These are phyloP conservation scores for Neotragus moschatus DNA, from an alignment of 2,113 vertebrate genomes.

Conservation along the genomic window DNA sequence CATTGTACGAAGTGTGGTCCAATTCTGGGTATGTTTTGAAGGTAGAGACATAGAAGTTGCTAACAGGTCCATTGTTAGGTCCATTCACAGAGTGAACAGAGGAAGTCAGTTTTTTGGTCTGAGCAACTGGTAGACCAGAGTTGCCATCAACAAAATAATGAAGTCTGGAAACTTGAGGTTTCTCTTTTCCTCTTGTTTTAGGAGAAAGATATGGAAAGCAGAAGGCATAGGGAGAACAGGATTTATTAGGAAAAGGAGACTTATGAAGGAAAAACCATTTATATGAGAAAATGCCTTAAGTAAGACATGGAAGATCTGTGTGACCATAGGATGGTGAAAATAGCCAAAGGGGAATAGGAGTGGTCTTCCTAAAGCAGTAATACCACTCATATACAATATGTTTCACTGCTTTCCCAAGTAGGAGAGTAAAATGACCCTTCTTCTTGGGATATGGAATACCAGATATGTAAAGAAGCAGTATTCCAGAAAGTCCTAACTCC, in stretches of 20 bases:
- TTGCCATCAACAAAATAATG: neutral
- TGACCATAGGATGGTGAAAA: neutral
- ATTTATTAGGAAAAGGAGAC: neutral
- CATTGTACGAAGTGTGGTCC: neutral
- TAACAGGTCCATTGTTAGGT: neutral
- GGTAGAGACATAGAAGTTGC: neutral
- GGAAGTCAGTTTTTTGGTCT: neutral
- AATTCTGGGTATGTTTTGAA: neutral
- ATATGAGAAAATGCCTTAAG: neutral
- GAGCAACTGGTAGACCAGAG: neutral
- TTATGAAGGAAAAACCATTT: neutral
- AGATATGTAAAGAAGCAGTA: neutral
- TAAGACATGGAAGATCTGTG: neutral
- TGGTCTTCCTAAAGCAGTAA: neutral
- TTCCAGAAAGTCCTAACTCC: neutral
- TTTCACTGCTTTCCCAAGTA: neutral
- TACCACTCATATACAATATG: fast-evolving
- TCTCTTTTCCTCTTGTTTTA: neutral
- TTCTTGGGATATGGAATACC: neutral
- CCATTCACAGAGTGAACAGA: neutral
- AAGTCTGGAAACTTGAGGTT: neutral
- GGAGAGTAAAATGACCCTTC: neutral
- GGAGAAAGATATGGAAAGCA: neutral
- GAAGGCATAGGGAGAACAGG: neutral
- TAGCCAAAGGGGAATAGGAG: neutral